A percentile compares a stretch with the other conserved stretches of the same genome.
These are phyloP conservation scores for Tineola bisselliella DNA, from an alignment of 2,888 invertebrate species.

Conservation along the genomic window DNA sequence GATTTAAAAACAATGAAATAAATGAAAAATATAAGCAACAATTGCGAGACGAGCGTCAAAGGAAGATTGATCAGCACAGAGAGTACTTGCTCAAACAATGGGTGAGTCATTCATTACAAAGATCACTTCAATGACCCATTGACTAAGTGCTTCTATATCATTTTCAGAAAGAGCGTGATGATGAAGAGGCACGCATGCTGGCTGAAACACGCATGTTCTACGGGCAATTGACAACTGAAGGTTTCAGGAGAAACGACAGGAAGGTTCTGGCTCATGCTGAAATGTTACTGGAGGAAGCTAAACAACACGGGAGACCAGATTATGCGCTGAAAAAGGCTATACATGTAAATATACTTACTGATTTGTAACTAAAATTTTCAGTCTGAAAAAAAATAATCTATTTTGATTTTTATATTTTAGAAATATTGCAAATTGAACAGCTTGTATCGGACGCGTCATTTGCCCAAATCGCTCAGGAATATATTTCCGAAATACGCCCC, in stretches of 20 bases:
- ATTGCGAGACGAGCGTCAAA: conserved; percentile 37
- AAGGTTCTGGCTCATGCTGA: conserved; percentile 61
- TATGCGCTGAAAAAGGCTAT: conserved; percentile 52
- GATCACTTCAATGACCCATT: too few species aligned
- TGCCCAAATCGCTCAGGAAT: conserved; percentile 34
- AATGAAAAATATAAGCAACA: conserved; percentile 50
- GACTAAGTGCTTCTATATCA: too few species aligned
- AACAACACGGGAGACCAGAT: conserved; percentile 39
- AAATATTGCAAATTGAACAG: conserved; percentile 48
- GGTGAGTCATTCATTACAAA: conserved; percentile 29
- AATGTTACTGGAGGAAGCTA: conserved; percentile 51
- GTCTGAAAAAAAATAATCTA: too few species aligned
- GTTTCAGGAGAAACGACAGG: conserved; percentile 53
- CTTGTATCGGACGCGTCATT: conserved; percentile 42
- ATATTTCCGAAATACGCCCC: conserved; percentile 39
- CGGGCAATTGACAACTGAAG: conserved; percentile 41
- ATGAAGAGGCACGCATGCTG: conserved; percentile 34
- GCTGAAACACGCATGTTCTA: conserved; percentile 46
- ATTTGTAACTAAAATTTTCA: too few species aligned
- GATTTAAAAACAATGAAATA: conserved; percentile 63
- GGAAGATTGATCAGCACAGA: conserved; percentile 47
- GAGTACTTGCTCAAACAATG: conserved; percentile 53
- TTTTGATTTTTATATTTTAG: conserved; percentile 26
- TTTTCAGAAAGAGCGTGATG: conserved; percentile 43
- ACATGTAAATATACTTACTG: conserved; percentile 31